phyloP scores from a whole-genome alignment of 1,140 invertebrate genomes.

The Caerostris darwini region DNA sequence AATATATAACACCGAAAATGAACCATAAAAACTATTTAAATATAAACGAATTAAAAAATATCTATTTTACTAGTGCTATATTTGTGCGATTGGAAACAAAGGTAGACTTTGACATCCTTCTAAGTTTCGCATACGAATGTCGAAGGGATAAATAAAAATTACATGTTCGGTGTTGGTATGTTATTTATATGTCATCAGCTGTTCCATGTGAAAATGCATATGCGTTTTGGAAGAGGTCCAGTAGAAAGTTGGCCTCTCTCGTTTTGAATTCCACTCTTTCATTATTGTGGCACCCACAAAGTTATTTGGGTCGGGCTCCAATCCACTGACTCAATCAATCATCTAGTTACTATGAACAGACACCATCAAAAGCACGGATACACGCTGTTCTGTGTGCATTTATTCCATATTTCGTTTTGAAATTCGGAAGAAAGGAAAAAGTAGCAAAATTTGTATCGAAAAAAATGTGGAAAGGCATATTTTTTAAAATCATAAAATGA shows the following conservation, averaged over 20 bases:
- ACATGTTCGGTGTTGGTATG: neutral
- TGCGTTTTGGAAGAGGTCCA: constrained; percentile 8
- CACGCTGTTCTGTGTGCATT: too few relatives aligned
- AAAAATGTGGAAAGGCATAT: too few relatives aligned
- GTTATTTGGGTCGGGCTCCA: constrained; percentile 44
- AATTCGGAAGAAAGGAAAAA: too few relatives aligned
- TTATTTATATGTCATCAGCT: constrained; percentile 47
- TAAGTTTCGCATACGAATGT: neutral
- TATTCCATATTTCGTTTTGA: too few relatives aligned
- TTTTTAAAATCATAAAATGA: too few relatives aligned
- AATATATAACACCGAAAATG: too few relatives aligned
- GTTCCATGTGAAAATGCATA: neutral
- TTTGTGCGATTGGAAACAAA: neutral
- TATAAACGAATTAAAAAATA: too few relatives aligned
- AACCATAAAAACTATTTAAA: too few relatives aligned
- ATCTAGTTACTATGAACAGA: neutral
- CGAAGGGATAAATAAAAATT: neutral
- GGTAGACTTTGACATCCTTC: neutral
- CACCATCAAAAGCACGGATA: neutral
- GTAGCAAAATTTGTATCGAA: too few relatives aligned
- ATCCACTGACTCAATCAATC: constrained; percentile 19
- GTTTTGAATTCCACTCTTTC: neutral
- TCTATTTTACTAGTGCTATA: too few relatives aligned
- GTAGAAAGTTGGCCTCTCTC: neutral
- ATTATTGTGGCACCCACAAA: constrained; percentile 50